Evolutionary conservation across 2,797 vertebrate species (phyloP), one percentile per base, ranked within the genome.

Genomic region (Gymnoscopelus microlampas): DNA sequence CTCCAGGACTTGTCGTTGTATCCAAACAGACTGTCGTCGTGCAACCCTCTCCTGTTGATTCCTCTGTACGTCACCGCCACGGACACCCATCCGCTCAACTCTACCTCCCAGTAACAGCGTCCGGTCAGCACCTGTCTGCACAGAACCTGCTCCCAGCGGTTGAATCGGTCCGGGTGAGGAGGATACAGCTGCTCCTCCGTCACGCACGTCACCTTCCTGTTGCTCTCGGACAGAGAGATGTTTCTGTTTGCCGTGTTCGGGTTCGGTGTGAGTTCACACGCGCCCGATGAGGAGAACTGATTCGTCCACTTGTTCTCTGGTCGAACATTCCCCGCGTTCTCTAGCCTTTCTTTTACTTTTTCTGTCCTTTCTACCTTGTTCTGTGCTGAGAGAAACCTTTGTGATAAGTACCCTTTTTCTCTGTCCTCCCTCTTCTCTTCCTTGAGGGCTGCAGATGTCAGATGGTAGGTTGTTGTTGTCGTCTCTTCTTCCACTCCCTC

Each of bases 1-100:
- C 53, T 47, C 53, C 63, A 66, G 35, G 63, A 56, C 63, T 49
- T 56, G 35, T 66, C 19, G 48, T 66, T 66, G 63, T 13, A n/a
- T 57, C 63, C 63, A 29, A 55, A 26, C 14, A 6, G 2, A 26
- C 53, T 39, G 53, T 65, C 63, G 24, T n/a, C 15, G 32, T 4
- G n/a, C 35, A 4, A 4, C 26, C 63, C 63, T 48, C 11, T 66
- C 23, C 63, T 56, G 5, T 23, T 56, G 35, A 66, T 66, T 24
- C 53, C 63, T 48, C 19, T 47, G 54, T 66, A 66, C 10, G 53
- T 3, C 11, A 49, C 53, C 5, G 32, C 63, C 23, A 48, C n/a
- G 9, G 5, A 5, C 24, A 47, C 35, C 19, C 35, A 12, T 3
- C 53, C 53, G 23, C 5, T 47, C 63, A 53, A 47, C 53, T 66